Base-by-base conservation (phyloP, 2,797 vertebrate species). In the Scleropages formosus region DNA sequence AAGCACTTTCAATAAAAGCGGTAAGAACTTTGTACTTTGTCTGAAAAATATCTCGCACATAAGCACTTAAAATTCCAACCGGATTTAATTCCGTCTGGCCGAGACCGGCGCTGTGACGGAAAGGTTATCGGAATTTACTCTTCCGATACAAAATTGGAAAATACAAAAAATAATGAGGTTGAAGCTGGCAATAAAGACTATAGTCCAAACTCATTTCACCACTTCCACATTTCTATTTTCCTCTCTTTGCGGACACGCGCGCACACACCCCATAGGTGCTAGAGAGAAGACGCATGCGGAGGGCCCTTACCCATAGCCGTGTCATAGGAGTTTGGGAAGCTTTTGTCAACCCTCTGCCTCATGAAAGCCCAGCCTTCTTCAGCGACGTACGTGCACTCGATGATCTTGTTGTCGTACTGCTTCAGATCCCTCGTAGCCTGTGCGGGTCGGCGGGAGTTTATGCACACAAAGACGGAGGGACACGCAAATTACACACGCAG, bases 301-400 rank as follows among this genome's bases (percentile, higher is more conserved):
- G 11, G 69, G 31, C 78, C 77, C 97, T 98, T 87, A 99, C 97
- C 97, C 92, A 99, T 94, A 49, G 98, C 98, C 26, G 97, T 99
- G 49, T 94, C 95, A 68, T 98, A 99, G 75, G 96, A 93, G 91
- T 99, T 99, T 62, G 97, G 97, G 91, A 98, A 99, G 90, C 97
- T 99, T 92, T 99, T 99, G 93, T 99, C 98, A 87, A 95, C 73
- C 85, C 97, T 93, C 91, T 99, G 95, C 85, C 94, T 94, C 97
- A 99, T 99, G 88, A 99, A 98, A 83, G 96, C 95, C 98, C 98
- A 99, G 88, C 90, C 94, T 91, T 97, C 96, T 87, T 93, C 95
- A 85, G 93, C 94, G 0, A 47, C 47, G 76, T 98, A 99, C 82
- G 93, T 98, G 90, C 98, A 99, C 90, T 99, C 98, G 85, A 99